Evolutionary conservation across 2,888 invertebrate genomes (phyloP), one percentile per base, ranked within the genome.

Genomic region (Steinernema scapterisci): DNA sequence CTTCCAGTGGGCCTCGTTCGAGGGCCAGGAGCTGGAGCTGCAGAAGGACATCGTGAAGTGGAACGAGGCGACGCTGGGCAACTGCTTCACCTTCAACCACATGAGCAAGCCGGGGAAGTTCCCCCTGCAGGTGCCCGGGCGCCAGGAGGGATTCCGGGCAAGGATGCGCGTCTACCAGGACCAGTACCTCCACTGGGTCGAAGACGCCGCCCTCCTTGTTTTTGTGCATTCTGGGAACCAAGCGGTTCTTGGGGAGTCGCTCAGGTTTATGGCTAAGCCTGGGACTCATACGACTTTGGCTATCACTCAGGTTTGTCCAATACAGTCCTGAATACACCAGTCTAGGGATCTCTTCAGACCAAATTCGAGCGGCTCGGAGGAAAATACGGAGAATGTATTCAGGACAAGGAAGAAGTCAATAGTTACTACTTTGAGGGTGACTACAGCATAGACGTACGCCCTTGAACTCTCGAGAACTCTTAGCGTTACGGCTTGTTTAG

Each of bases 21-120:
- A 78, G 51, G 76, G 75, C 25, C 43, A 70, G 21, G 73, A 52
- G 13, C 16, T 79, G 43, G 63, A 76, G 51, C 5, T 76, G 27
- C 48, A 44, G 78, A 72, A 48, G 48, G 48, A 48, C n/a, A 48
- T 48, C 5, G 54, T 73, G 38, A 46, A 54, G 23, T 74, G 56
- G 70, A 73, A 76, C 70, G 78, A 80, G 19, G 73, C 75, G 19
- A 70, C 74, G 25, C 72, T 80, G 16, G 80, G 80, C 21, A 80
- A 78, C 52, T 80, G 79, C 74, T 80, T 77, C 54, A 80, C 79
- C 9, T 80, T 80, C 75, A 80, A 80, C 46, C 78, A 76, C 70
- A 21, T 0, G 31, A 54, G 16, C 48, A 71, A 9, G 73, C 71
- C 7, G 48, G 48, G 19, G 13, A 78, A 77, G 19, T 72, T 79